Evolutionary conservation across 2,797 vertebrate genomes (phyloP).

Genomic region (Xiphorhynchus erythropygius): DNA sequence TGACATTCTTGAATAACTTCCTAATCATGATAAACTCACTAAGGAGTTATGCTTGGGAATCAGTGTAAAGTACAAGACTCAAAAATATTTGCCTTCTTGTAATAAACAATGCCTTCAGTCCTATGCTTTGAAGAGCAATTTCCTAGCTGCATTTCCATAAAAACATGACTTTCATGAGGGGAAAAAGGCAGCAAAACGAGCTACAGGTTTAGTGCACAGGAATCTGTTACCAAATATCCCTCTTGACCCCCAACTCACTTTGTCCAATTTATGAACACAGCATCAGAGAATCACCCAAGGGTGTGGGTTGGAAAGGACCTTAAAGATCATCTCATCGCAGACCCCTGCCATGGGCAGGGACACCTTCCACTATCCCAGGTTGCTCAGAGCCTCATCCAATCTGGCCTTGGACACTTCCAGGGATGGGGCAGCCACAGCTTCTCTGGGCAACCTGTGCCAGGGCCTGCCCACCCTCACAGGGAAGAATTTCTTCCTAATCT

Average conservation of each 20-base stretch:
- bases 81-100: neutral
- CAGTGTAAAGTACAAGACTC: neutral
- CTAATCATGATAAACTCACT: rapidly evolving
- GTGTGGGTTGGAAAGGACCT: neutral
- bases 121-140: neutral
- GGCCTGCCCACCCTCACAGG: neutral
- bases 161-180: neutral
- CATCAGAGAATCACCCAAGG: neutral
- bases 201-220: rapidly evolving
- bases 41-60: neutral
- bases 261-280: neutral
- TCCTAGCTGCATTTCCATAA: neutral
- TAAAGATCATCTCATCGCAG: neutral
- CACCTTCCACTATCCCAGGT: neutral
- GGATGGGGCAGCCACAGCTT: neutral
- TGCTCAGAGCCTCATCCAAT: neutral
- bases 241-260: neutral
- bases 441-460: neutral
- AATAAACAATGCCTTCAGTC: neutral
- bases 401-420: neutral
- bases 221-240: neutral
- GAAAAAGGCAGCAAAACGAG: neutral
- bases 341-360: neutral
- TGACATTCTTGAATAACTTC: rapidly evolving
- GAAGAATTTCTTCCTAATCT: neutral